A percentile compares a stretch with the other conserved stretches of the same genome.
Evolutionary conservation across 2,888 invertebrate genomes (phyloP).

Genomic region (Drosophila flavopinicola): DNA sequence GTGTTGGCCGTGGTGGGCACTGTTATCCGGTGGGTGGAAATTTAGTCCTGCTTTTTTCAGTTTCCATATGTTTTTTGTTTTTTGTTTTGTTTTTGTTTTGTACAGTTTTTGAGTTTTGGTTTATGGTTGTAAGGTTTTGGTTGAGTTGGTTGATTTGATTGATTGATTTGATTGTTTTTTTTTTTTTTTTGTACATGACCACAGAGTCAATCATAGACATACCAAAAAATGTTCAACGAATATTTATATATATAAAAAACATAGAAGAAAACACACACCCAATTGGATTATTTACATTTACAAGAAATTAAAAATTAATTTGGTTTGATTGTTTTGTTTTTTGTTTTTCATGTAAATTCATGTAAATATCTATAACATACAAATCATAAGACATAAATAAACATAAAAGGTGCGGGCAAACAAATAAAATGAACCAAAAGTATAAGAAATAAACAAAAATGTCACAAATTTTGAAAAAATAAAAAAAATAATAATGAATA

Average conservation of each 20-base stretch:
- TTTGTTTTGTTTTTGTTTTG: constrained; percentile 73
- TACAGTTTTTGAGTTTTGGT: constrained; percentile 79
- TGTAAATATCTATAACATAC: constrained; percentile 73
- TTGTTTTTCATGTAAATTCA: constrained; percentile 58
- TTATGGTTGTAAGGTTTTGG: constrained; percentile 77
- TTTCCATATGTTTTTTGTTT: constrained; percentile 75
- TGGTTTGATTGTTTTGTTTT: constrained; percentile 50
- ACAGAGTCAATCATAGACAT: constrained; percentile 85
- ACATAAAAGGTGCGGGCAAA: constrained; percentile 51
- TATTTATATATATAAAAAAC: constrained; percentile 84
- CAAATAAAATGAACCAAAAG: constrained; percentile 20
- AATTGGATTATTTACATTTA: constrained; percentile 85
- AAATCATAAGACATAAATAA: constrained; percentile 64
- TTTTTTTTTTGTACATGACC: constrained; percentile 83
- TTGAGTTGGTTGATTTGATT: constrained; percentile 71
- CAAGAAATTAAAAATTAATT: constrained; percentile 82
- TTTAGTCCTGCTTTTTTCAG: constrained; percentile 84
- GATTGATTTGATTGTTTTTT: constrained; percentile 65
- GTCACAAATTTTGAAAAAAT: constrained; percentile 27
- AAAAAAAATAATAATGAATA: constrained; percentile 5
- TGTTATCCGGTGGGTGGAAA: constrained; percentile 85
- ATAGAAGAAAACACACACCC: constrained; percentile 85
- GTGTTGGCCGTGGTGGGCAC: constrained; percentile 80
- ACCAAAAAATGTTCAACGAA: constrained; percentile 85
- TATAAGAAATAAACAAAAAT: constrained; percentile 31